Conservation (phyloP, 2,113 vertebrate genomes). For the Microcebus ravelobensis region DNA sequence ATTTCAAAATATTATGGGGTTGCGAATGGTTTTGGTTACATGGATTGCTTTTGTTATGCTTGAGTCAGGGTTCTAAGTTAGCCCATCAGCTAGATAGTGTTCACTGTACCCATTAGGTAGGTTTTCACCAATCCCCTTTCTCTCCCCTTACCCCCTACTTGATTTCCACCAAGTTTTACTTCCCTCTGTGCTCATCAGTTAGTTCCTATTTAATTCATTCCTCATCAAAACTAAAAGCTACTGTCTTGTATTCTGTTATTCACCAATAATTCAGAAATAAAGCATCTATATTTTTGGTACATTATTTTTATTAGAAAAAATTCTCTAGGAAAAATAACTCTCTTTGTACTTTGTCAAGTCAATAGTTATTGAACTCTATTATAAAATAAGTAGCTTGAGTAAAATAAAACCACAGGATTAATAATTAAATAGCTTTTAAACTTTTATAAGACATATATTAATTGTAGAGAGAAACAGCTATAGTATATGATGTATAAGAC, state of each 20-base stretch:
- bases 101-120: too few species aligned
- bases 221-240: neutral
- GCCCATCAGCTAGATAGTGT: too few species aligned
- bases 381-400: neutral
- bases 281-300: neutral
- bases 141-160: too few species aligned
- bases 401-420: neutral
- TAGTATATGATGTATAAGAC: neutral
- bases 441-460: neutral
- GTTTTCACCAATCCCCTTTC: too few species aligned
- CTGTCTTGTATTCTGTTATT: neutral
- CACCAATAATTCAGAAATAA: neutral
- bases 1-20: too few species aligned
- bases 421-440: neutral
- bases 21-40: too few species aligned
- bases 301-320: conserved; percentile 21
- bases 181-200: too few species aligned
- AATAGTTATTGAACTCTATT: neutral
- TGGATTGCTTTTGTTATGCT: too few species aligned
- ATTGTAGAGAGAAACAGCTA: neutral
- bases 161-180: too few species aligned
- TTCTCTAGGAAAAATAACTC: neutral
- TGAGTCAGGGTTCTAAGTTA: too few species aligned
- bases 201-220: neutral
- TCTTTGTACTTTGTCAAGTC: neutral